A percentile compares a stretch with the other conserved stretches of the same genome.
phyloP scores from a whole-genome alignment of 2,888 invertebrate species.

The Scaptomyza reducta region DNA sequence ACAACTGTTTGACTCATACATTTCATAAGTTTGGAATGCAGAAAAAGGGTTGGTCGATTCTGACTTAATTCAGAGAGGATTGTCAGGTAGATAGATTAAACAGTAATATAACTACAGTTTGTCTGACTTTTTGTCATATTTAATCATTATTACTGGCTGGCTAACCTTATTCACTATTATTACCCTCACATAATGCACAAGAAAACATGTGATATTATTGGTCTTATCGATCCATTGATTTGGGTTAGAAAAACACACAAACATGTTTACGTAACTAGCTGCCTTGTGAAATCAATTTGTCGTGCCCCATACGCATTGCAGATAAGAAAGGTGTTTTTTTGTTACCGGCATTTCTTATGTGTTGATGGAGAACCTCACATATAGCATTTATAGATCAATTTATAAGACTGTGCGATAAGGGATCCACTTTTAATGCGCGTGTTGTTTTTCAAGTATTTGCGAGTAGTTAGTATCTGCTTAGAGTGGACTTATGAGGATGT shows the following conservation, averaged over 20 bases:
- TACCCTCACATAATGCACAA: conserved; percentile 3
- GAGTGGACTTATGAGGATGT: conserved; percentile 29
- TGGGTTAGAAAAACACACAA: conserved; percentile 34
- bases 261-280: conserved; percentile 43
- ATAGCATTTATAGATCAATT: conserved; percentile 50
- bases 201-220: conserved; percentile 42
- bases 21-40: conserved; percentile 24
- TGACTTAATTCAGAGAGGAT: conserved; percentile 1
- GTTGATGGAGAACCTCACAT: conserved; percentile 12
- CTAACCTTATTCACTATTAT: neutral
- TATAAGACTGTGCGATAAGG: conserved; percentile 55
- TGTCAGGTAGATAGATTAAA: conserved; percentile 1
- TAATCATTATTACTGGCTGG: too few relatives aligned
- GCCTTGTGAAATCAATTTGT: conserved; percentile 57
- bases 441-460: conserved; percentile 34
- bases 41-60: conserved; percentile 22
- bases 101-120: neutral
- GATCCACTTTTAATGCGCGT: conserved; percentile 34
- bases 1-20: conserved; percentile 34
- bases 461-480: conserved; percentile 14
- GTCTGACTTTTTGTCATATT: too few relatives aligned
- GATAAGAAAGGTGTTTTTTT: conserved; percentile 54
- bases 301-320: conserved; percentile 12
- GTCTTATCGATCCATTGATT: conserved; percentile 46
- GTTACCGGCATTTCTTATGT: conserved; percentile 10